A percentile compares a stretch with the other conserved stretches of the same genome.
Conservation (phyloP, 2,888 invertebrate species). For the Drosophila pegasa region DNA sequence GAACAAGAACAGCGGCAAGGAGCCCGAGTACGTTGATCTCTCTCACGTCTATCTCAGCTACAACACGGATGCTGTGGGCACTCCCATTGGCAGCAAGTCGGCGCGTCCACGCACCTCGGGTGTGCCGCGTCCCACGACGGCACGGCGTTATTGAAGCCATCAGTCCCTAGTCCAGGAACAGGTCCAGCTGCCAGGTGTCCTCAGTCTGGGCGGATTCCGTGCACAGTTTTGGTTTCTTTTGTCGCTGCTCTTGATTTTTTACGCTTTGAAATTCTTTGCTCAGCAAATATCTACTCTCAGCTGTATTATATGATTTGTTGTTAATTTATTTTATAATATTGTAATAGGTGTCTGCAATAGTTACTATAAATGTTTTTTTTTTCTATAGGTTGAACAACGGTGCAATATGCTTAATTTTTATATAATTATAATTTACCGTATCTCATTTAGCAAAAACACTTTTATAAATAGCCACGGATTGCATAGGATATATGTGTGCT, state of each 20-base stretch:
- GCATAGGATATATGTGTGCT: constrained; percentile 54
- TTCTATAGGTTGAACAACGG: constrained; percentile 68
- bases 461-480: constrained; percentile 42
- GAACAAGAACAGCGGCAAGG: constrained; percentile 83
- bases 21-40: constrained; percentile 87
- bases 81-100: constrained; percentile 86
- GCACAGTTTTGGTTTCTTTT: constrained; percentile 69
- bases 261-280: constrained; percentile 65
- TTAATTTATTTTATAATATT: constrained; percentile 71
- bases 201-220: constrained; percentile 46
- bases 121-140: constrained; percentile 86
- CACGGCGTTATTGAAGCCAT: constrained; percentile 80
- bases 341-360: constrained; percentile 54
- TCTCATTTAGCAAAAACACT: constrained; percentile 45
- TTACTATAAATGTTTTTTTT: constrained; percentile 38
- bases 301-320: constrained; percentile 46
- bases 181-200: not conserved
- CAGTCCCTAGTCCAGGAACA: constrained; percentile 26
- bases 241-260: constrained; percentile 61
- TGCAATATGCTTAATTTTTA: constrained; percentile 64
- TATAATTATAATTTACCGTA: constrained; percentile 51
- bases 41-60: constrained; percentile 89
- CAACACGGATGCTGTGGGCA: constrained; percentile 86
- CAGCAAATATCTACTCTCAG: constrained; percentile 39
- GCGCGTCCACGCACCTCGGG: constrained; percentile 86